Conservation (phyloP, 2,888 invertebrate species). For the Octonoba sinensis region DNA sequence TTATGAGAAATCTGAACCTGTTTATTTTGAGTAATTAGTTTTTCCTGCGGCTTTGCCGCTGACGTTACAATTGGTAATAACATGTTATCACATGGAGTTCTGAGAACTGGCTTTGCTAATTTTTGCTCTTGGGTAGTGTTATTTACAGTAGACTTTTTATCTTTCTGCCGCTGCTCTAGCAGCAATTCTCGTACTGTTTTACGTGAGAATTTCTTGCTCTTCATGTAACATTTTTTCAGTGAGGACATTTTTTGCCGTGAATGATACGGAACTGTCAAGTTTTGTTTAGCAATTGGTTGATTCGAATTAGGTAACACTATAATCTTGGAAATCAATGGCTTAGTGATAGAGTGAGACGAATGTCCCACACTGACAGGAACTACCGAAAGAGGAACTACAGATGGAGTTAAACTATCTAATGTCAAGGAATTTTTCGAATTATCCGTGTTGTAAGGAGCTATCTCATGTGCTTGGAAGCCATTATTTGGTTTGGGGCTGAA, state of each 20-base stretch:
- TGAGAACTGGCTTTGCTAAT: slow-evolving; percentile 20
- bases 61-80: neutral
- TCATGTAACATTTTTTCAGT: neutral
- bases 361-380: slow-evolving; percentile 26
- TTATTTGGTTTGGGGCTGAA: too few species aligned
- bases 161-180: slow-evolving; percentile 18
- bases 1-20: neutral
- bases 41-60: neutral
- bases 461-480: too few species aligned
- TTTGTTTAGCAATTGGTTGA: neutral
- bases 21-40: neutral
- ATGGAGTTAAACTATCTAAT: neutral
- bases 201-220: slow-evolving; percentile 25
- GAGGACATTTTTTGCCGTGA: neutral
- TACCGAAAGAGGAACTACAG: slow-evolving; percentile 29
- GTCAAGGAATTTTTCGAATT: too few species aligned
- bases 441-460: too few species aligned
- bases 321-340: slow-evolving; percentile 24
- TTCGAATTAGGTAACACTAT: slow-evolving; percentile 11
- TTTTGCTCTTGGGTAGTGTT: neutral
- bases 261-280: too few species aligned
- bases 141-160: neutral
- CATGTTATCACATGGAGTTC: neutral
- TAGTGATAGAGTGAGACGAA: neutral
- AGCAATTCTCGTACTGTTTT: slow-evolving; percentile 48